Conservation (phyloP, 2,797 vertebrate species). For the Limnodromus scolopaceus region DNA sequence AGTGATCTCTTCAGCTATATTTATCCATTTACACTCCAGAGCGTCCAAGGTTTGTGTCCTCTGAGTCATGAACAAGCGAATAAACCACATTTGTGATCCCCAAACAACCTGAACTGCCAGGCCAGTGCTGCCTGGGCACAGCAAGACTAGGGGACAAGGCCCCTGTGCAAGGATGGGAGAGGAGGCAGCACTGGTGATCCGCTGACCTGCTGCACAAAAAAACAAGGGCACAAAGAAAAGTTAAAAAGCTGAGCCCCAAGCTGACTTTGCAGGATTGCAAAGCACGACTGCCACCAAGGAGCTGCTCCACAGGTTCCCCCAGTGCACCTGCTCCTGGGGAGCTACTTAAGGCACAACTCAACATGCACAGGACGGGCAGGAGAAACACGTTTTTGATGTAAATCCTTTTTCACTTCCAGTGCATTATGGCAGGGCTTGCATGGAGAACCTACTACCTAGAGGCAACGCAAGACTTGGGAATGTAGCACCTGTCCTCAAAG, state of each 20-base stretch:
- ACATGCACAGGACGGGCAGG: accelerated
- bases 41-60: neutral
- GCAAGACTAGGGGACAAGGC: neutral
- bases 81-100: neutral
- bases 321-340: neutral
- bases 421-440: neutral
- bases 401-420: neutral
- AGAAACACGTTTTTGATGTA: accelerated
- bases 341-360: neutral
- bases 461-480: neutral
- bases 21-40: neutral
- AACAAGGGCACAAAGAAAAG: neutral
- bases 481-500: accelerated
- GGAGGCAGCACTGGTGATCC: neutral
- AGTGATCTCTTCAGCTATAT: neutral
- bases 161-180: neutral
- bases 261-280: neutral
- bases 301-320: neutral
- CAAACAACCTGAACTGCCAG: neutral
- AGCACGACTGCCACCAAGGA: accelerated
- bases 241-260: accelerated
- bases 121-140: accelerated
- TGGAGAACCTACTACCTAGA: neutral
- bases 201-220: accelerated
- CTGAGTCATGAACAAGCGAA: neutral